Percentiles rank a stretch among this genome's conserved stretches.
Conservation (phyloP, 2,888 invertebrate species). For the Cyclophora albipunctata region DNA sequence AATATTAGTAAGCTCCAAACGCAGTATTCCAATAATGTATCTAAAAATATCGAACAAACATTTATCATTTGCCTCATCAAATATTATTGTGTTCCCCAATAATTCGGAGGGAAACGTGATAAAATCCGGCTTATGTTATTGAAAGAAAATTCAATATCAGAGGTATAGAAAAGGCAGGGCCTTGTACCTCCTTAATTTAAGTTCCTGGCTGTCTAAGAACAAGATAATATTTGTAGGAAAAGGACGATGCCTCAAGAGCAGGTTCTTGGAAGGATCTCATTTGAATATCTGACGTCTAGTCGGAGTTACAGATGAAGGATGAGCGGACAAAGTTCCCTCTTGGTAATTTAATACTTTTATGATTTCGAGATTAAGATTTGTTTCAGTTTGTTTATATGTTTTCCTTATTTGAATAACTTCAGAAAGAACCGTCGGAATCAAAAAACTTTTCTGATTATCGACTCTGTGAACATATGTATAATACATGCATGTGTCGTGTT, state of each 20-base stretch:
- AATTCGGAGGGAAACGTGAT: slow-evolving; percentile 3
- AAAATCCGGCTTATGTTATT: background rate
- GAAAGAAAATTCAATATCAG: slow-evolving; percentile 10
- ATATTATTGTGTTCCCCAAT: slow-evolving; percentile 8
- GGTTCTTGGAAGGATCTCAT: background rate
- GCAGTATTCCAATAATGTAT: slow-evolving; percentile 2
- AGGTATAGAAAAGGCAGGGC: slow-evolving; percentile 5
- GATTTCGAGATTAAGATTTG: too few relatives aligned
- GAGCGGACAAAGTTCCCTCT: too few relatives aligned
- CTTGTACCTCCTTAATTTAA: slow-evolving; percentile 13
- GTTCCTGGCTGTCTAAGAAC: slow-evolving; percentile 8
- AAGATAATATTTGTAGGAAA: slow-evolving; percentile 10
- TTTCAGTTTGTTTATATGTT: too few relatives aligned
- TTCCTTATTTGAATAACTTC: too few relatives aligned
- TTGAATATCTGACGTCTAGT: background rate
- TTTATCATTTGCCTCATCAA: slow-evolving; percentile 11
- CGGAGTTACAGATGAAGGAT: too few relatives aligned
- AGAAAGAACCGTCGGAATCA: too few relatives aligned
- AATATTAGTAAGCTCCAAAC: slow-evolving; percentile 9
- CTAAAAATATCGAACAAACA: slow-evolving; percentile 11
- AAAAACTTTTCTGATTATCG: too few relatives aligned
- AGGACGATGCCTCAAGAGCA: slow-evolving; percentile 4
- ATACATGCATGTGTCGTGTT: too few relatives aligned
- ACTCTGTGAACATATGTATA: too few relatives aligned
- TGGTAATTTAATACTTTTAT: too few relatives aligned